Evolutionary conservation across 2,797 vertebrate genomes (phyloP), one percentile per base, ranked within the genome.

Genomic region (Triplophysa bombifrons): DNA sequence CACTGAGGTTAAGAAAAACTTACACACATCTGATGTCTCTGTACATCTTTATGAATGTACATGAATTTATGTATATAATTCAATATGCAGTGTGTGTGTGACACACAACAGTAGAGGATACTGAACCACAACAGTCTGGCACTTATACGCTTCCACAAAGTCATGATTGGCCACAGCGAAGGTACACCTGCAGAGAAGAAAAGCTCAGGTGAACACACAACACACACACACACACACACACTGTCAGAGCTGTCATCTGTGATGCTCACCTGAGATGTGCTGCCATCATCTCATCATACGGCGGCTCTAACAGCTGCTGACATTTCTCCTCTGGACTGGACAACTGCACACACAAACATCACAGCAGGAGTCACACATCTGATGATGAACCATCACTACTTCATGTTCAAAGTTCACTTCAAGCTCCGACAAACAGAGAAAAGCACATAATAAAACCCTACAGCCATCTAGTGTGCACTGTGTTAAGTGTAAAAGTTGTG

Each of bases 281-380:
- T 19, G 97, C 97, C 70, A 98, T 95, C 96, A 99, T 98, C 90
- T 99, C 97, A 51, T 99, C 98, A 2, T 98, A 98, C 0, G 97
- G 97, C 0, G 95, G 96, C 81, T 99, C 98, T 88, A 99, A 87
- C 67, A 99, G 93, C 84, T 98, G 96, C 25, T 99, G 97, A 85
- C 98, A 99, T 71, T 98, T 98, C 72, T 96, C 95, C 84, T 96
- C 95, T n/a, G 95, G 95, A 84, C 91, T 93, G 0, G 93, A 88
- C 85, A 96, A 86, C 95, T 96, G 74, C 9, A 63, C 9, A 80
- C 20, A 74, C 56, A 38, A 11, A 16, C 76, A 71, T 61, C 70
- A 22, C 16, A 34, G 72, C 20, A 22, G 80, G 19, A 19, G 5
- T 51, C 50, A 16, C 34, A 38, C 34, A 38, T 38, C 34, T 38